These are phyloP conservation scores for Adelges cooleyi DNA, from an alignment of 1,140 invertebrate species.

Conservation along the genomic window DNA sequence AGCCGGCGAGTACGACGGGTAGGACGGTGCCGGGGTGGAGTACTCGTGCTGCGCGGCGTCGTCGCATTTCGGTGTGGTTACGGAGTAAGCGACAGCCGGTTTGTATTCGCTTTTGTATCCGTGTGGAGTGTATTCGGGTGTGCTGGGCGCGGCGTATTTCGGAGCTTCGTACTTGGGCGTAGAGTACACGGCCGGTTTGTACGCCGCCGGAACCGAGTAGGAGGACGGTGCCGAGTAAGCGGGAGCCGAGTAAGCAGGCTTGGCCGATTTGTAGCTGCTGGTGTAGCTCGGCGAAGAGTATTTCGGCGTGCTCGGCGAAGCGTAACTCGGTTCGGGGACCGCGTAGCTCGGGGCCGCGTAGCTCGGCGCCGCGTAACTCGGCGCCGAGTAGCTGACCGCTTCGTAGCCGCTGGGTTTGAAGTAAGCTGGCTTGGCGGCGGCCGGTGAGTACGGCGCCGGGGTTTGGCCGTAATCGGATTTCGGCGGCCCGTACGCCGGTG, in stretches of 20 bases:
- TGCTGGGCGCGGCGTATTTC: neutral
- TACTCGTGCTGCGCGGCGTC: constrained; percentile 1
- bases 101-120: constrained; percentile 12
- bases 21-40: neutral
- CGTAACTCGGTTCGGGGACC: neutral
- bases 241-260: neutral
- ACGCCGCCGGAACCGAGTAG: neutral
- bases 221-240: neutral
- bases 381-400: neutral
- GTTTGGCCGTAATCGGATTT: neutral
- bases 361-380: neutral
- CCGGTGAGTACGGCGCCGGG: neutral
- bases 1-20: neutral
- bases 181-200: constrained; percentile 1
- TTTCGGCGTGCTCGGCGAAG: neutral
- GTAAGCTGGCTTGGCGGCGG: neutral
- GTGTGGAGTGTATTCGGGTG: constrained; percentile 2
- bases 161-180: constrained; percentile 4
- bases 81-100: constrained; percentile 1
- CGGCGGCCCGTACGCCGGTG: neutral
- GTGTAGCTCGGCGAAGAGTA: neutral
- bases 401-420: constrained; percentile 14
- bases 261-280: no score
- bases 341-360: constrained; percentile 1
- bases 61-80: constrained; percentile 15